Conservation (phyloP, 2,888 invertebrate genomes). For the Spisula solida region DNA sequence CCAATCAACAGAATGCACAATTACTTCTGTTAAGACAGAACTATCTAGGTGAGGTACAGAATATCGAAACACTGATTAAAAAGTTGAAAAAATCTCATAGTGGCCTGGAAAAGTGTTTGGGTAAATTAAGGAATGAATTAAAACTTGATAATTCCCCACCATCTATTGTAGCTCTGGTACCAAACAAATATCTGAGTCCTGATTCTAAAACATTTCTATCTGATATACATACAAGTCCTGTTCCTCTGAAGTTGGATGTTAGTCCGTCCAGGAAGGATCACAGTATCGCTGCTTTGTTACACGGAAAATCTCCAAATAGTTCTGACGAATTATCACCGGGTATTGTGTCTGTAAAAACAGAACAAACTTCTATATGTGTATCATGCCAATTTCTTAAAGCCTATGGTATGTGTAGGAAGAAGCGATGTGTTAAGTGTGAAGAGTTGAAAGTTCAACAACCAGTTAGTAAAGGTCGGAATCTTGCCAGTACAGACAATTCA, state of each 20-base stretch:
- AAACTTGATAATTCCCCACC: background rate
- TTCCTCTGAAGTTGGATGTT: background rate
- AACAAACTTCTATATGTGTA: constrained; percentile 44
- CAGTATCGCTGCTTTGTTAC: constrained; percentile 40
- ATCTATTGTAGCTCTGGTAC: background rate
- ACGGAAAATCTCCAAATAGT: constrained; percentile 11
- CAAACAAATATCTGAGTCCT: background rate
- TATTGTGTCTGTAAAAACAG: background rate
- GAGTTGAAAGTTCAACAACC: constrained; percentile 42
- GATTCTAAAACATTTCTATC: background rate
- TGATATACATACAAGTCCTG: background rate
- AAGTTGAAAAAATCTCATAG: constrained; percentile 13
- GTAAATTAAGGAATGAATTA: background rate
- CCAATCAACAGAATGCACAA: constrained; percentile 51
- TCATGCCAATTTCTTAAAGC: constrained; percentile 65
- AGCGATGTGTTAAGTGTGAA: constrained; percentile 59
- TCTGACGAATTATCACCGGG: background rate
- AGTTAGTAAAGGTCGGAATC: background rate
- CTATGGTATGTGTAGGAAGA: constrained; percentile 62
- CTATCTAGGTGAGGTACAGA: constrained; percentile 12
- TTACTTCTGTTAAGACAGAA: constrained; percentile 31
- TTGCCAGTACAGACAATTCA: constrained; percentile 27
- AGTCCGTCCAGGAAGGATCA: constrained; percentile 40
- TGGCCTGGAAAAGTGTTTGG: background rate
- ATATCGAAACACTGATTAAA: constrained; percentile 14